Base-by-base conservation (phyloP, 2,888 invertebrate genomes). In the Unio delphinus region DNA sequence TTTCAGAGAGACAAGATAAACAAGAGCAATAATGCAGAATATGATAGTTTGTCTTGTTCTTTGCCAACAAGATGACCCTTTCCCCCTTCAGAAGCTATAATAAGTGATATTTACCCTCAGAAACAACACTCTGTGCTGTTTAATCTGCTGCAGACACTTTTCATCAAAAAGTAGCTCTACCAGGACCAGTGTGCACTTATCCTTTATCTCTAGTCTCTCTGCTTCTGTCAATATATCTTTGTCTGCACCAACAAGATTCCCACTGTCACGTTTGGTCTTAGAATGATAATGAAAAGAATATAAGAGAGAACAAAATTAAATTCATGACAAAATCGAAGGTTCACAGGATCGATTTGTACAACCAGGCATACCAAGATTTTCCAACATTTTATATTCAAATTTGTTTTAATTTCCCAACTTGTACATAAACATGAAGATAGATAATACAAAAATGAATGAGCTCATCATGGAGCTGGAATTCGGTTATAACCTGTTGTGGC, bases 131-230 rank as follows among this genome's bases (percentile, higher is more conserved):
- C 86, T 80, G 73, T 88, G 85, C 61, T 85, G 82, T 70, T 86
- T 87, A 56, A 93, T 91, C 89, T 93, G 92, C 67, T 90, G 86
- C 54, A 92, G 84, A 65, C 93, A 91, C 75, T 92, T 92, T 55
- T 91, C 91, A 79, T 92, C 91, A 83, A 93, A 92, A 70, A 98
- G 92, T 85, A 98, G 92, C 91, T 99, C 98, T 85, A 96, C 97
- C 80, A 99, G 92, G 79, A 99, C 94, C 82, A 99, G 92, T 30
- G 97, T 95, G 59, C 96, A 96, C 90, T 99, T 99, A 72, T 95
- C 94, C 88, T 95, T 96, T 88, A 99, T 94, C 87, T 99, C 99
- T 89, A 99, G 91, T 75, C 96, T 93, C 87, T 97, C 96, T 11
- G 97, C 96, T 89, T 97, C 96, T 64, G 93, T 92, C 23, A 95